Evolutionary conservation across 1,140 invertebrate genomes (phyloP).

Genomic region (Diprion similis): DNA sequence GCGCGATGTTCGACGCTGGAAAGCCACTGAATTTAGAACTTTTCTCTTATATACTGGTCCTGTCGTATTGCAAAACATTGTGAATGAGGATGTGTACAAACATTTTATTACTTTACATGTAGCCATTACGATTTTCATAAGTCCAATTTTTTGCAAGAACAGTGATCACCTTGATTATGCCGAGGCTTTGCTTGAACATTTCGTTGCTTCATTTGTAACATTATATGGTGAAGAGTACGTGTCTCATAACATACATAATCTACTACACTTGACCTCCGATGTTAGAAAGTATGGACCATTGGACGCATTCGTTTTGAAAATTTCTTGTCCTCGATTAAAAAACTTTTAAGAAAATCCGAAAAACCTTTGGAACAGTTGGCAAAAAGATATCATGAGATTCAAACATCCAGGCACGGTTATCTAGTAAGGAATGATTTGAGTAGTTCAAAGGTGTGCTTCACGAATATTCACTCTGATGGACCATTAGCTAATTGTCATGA

Average conservation of each 20-base stretch:
- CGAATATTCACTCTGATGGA: too few relatives aligned
- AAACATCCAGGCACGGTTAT: not conserved
- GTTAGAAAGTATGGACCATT: not conserved
- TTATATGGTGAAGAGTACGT: not conserved
- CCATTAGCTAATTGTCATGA: too few relatives aligned
- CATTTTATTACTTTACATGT: constrained; percentile 39
- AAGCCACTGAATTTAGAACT: constrained; percentile 59
- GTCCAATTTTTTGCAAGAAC: not conserved
- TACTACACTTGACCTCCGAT: not conserved
- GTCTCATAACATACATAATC: not conserved
- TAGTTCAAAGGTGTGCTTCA: too few relatives aligned
- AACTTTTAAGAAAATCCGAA: not conserved
- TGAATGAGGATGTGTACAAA: constrained; percentile 42
- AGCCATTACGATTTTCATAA: not conserved
- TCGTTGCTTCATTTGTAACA: not conserved
- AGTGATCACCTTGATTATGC: not conserved
- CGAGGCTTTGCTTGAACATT: not conserved
- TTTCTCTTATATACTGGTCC: constrained; percentile 60
- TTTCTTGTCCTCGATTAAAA: not conserved
- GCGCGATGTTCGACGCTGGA: constrained; percentile 51
- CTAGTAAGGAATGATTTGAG: too few relatives aligned
- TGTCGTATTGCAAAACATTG: constrained; percentile 43
- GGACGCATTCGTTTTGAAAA: not conserved
- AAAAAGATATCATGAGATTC: not conserved
- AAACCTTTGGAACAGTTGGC: not conserved